Conservation (phyloP, 2,888 invertebrate species). For the Eumacrocentrus americanus region DNA sequence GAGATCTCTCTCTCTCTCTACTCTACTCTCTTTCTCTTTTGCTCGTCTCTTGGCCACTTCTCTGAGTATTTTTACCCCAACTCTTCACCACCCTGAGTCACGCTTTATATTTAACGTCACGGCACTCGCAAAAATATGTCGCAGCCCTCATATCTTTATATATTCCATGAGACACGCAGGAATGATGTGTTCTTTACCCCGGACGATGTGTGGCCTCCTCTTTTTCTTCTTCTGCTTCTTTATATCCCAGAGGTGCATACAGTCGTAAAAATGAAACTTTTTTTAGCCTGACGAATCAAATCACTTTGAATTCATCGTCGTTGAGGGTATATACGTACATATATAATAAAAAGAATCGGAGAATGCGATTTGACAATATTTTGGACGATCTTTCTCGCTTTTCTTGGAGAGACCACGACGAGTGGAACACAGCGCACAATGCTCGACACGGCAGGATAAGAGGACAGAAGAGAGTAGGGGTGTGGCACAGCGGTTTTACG, state of each 20-base stretch:
- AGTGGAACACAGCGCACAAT: neutral
- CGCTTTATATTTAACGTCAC: slow-evolving; percentile 42
- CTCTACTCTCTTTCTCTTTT: slow-evolving; percentile 3
- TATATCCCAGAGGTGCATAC: neutral
- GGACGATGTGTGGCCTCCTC: slow-evolving; percentile 43
- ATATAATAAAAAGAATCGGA: slow-evolving; percentile 3
- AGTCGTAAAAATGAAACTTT: neutral
- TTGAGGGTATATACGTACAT: neutral
- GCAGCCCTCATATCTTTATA: slow-evolving; percentile 51
- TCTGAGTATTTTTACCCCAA: slow-evolving; percentile 37
- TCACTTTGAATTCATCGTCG: neutral
- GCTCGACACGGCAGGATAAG: neutral
- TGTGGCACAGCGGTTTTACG: slow-evolving; percentile 33
- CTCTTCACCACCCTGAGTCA: slow-evolving; percentile 39
- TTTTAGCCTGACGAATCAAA: neutral
- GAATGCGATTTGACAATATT: neutral
- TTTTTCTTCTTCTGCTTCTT: neutral
- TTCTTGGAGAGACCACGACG: neutral
- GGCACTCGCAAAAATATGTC: slow-evolving; percentile 54
- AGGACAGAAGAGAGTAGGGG: slow-evolving; percentile 18
- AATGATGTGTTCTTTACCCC: slow-evolving; percentile 44
- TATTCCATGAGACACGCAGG: slow-evolving; percentile 28
- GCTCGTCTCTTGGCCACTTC: slow-evolving; percentile 4
- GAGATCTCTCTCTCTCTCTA: slow-evolving; percentile 13
- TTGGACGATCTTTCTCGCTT: slow-evolving; percentile 2